Evolutionary conservation across 1,140 invertebrate species (phyloP), one percentile per base, ranked within the genome.

Genomic region (Zaprionus kolodkinae): DNA sequence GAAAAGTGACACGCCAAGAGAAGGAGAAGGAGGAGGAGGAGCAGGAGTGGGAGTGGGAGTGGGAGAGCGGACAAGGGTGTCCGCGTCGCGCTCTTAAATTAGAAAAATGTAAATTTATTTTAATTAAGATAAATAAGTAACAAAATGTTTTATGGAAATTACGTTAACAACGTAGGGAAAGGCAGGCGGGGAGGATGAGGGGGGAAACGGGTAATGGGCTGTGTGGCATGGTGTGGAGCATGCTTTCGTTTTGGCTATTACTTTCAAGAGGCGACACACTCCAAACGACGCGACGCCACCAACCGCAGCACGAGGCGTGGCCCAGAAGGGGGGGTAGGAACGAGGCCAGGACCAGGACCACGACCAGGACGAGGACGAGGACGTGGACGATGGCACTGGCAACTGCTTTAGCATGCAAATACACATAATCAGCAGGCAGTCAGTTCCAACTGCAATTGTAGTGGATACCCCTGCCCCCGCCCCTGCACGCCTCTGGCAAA

Each of bases 41-140:
- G 15, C 65, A 57, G 38, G 25, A 25, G 48, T 15, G 9, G 7
- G 10, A 21, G 55, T 12, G 3, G 36, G 10, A 45, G 38, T 30
- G 27, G 27, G 27, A 30, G 40, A 12, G 48, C 33, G 48, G 50
- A 52, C 17, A 0, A 25, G 45, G 72, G 59, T 45, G 25, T 62
- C 55, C 64, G 63, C 84, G 78, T 91, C 76, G 80, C 81, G 85
- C 78, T 82, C 81, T 91, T 83, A 92, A 92, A 92, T 92, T 92
- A 92, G 87, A 92, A 91, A 92, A 92, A 92, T 92, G 91, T 92
- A 92, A 92, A 92, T 92, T 92, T 92, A 92, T 92, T 92, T 92
- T 92, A 92, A 92, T 92, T 92, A 92, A 92, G 87, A 92, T 91
- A 91, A 92, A 92, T 92, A 92, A 92, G 91, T 91, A 92, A 92